phyloP scores from a whole-genome alignment of 1,140 invertebrate species.

The Bombus breviceps region DNA sequence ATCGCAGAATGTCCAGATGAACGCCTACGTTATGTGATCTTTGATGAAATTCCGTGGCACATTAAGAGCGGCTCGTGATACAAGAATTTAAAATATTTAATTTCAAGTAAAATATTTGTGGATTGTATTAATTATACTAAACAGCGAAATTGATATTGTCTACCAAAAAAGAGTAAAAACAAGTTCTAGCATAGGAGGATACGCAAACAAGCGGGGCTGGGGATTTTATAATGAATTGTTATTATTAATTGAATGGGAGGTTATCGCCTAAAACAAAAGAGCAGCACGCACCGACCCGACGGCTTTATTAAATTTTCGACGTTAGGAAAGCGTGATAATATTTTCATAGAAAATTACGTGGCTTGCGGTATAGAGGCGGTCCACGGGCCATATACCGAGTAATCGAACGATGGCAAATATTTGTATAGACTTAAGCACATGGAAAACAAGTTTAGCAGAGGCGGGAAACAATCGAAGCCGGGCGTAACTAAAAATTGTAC shows the following conservation, averaged over 20 bases:
- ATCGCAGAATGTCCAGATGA: background rate
- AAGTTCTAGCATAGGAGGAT: background rate
- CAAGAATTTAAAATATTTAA: too few species aligned
- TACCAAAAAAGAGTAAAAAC: background rate
- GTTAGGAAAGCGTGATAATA: conserved; percentile 27
- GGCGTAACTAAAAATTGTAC: conserved; percentile 19
- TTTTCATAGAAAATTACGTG: conserved; percentile 37
- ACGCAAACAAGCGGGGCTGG: background rate
- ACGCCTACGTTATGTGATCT: background rate
- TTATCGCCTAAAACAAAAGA: background rate
- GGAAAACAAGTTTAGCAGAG: conserved; percentile 21
- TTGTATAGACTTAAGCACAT: conserved; percentile 33
- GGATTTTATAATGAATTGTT: background rate
- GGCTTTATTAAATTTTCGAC: conserved; percentile 38
- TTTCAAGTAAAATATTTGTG: too few species aligned
- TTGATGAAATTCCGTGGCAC: background rate
- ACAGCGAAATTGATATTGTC: background rate
- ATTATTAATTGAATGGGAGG: background rate
- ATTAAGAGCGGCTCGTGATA: background rate
- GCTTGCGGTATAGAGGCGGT: background rate
- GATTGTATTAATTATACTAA: background rate
- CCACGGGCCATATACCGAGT: background rate
- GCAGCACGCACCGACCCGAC: background rate
- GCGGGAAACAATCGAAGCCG: background rate
- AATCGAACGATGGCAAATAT: conserved; percentile 38